A percentile compares a stretch with the other conserved stretches of the same genome.
phyloP scores from a whole-genome alignment of 2,888 invertebrate genomes.

The Daptonema setosum region DNA sequence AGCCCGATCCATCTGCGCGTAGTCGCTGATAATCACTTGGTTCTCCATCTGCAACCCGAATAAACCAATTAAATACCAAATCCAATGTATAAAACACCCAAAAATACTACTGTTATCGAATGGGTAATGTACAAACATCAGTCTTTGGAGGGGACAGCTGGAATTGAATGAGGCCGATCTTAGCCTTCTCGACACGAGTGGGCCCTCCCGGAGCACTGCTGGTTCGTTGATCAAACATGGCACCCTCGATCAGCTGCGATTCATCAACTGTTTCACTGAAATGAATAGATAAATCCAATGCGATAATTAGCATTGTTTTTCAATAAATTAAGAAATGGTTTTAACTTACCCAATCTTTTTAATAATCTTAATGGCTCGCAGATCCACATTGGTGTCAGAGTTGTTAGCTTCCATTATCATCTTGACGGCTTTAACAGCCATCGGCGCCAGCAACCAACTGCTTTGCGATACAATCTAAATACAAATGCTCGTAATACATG shows the following conservation, averaged over 20 bases:
- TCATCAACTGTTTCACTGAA: constrained; percentile 44
- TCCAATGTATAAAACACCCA: neutral
- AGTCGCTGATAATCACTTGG: constrained; percentile 75
- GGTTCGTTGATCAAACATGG: constrained; percentile 67
- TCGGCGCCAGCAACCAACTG: constrained; percentile 73
- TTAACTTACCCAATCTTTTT: constrained; percentile 54
- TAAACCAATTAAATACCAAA: neutral
- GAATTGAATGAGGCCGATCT: constrained; percentile 94
- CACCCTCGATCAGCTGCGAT: constrained; percentile 73
- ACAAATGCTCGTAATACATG: no score
- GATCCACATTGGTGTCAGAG: constrained; percentile 50
- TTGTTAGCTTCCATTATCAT: constrained; percentile 54
- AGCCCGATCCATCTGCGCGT: constrained; percentile 97
- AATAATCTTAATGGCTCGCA: constrained; percentile 80
- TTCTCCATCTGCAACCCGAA: constrained; percentile 63
- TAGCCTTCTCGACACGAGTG: constrained; percentile 79
- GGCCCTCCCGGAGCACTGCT: constrained; percentile 67
- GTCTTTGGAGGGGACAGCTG: constrained; percentile 99
- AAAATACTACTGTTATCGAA: neutral
- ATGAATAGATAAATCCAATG: neutral
- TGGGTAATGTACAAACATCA: constrained; percentile 43
- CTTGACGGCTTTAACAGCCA: constrained; percentile 88
- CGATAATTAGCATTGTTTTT: no score
- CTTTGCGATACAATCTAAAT: constrained; percentile 82
- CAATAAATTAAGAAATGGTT: no score